Conservation (phyloP, 2,888 invertebrate genomes). For the Cephalotes varians region DNA sequence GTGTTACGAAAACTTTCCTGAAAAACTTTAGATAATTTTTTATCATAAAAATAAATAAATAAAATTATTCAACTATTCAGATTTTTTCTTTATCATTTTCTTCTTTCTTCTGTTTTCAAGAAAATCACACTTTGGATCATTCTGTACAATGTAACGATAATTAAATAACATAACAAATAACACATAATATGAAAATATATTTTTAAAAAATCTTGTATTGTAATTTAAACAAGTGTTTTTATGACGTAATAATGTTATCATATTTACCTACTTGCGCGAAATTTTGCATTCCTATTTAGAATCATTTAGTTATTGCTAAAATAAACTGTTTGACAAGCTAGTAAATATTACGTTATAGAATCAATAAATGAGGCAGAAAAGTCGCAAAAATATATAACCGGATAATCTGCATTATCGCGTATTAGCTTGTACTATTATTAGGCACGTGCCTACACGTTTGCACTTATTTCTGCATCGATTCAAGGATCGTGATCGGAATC, state of each 20-base stretch:
- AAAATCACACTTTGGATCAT: too few relatives aligned
- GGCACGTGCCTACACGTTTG: conserved; percentile 52
- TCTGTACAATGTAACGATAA: background rate
- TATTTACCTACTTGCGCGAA: background rate
- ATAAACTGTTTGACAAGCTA: background rate
- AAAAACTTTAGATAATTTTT: background rate
- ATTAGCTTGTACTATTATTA: conserved; percentile 62
- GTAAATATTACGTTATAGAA: background rate
- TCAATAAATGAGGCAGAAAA: conserved; percentile 28
- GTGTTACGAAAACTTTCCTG: background rate
- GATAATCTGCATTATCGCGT: conserved; percentile 50
- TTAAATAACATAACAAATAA: background rate
- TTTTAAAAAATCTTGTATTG: background rate
- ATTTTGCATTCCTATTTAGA: background rate
- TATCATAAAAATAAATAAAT: background rate
- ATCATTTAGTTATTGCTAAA: background rate
- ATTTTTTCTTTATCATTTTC: background rate
- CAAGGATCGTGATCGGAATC: conserved; percentile 61
- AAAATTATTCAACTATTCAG: background rate
- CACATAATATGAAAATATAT: background rate
- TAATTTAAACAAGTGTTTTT: background rate
- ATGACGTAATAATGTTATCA: background rate
- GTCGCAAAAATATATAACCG: conserved; percentile 30
- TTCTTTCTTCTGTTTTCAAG: background rate
- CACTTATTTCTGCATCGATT: conserved; percentile 59